phyloP scores from a whole-genome alignment of 1,140 invertebrate genomes.

The Zaprionus vittiger region DNA sequence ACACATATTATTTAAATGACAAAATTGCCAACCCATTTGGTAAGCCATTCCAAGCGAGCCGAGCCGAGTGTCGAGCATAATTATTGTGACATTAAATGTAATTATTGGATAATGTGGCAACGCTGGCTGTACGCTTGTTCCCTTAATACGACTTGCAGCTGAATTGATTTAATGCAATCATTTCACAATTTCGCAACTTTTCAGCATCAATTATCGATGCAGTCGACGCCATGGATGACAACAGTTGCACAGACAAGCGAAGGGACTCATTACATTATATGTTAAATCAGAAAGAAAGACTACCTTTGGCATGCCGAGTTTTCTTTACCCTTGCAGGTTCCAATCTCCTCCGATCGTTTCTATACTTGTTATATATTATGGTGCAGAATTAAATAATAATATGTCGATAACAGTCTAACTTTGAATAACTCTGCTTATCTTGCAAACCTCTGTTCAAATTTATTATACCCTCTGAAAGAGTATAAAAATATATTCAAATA shows the following conservation, averaged over 20 bases:
- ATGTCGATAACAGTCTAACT: too few species aligned
- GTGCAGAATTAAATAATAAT: too few species aligned
- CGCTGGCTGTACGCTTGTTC: neutral
- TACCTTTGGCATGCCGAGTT: neutral
- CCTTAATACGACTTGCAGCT: conserved; percentile 14
- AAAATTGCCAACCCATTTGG: conserved; percentile 26
- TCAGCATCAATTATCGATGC: conserved; percentile 20
- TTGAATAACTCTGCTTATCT: too few species aligned
- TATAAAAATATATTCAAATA: too few species aligned
- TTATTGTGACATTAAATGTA: conserved; percentile 36
- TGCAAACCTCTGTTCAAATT: too few species aligned
- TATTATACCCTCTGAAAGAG: too few species aligned
- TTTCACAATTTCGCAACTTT: conserved; percentile 27
- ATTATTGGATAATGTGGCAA: conserved; percentile 26
- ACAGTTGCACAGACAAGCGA: neutral
- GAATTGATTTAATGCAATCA: conserved; percentile 36
- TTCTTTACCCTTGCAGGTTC: too few species aligned
- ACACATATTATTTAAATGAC: conserved; percentile 2
- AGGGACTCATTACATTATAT: neutral
- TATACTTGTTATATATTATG: too few species aligned
- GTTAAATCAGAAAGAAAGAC: too few species aligned
- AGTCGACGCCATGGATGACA: neutral
- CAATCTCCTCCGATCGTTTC: too few species aligned
- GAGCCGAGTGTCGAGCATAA: conserved; percentile 22
- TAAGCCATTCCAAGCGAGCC: neutral